Evolutionary conservation across 1,140 invertebrate species (phyloP), one percentile per base, ranked within the genome.

Genomic region (Branchinecta lynchi): DNA sequence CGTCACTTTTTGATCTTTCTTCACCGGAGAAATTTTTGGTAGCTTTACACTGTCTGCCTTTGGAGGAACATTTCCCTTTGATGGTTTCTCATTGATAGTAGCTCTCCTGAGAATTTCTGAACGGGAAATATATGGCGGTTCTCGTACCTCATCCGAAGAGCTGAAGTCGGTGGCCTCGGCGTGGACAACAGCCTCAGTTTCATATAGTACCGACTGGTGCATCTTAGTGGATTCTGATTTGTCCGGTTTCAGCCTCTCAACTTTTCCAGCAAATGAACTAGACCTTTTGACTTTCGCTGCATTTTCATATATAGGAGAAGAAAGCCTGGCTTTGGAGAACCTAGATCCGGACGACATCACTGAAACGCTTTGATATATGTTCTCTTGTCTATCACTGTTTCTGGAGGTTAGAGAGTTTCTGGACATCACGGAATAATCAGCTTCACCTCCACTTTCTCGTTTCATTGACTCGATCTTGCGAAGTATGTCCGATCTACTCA

Each of bases 401-500:
- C 32, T 32, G 32, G 32, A 32, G 1, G 32, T 32, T 32, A 32
- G 2, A 5, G 32, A 32, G 17, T 60, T 20, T 20, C 51, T 60
- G 12, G 51, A 60, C 12, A 60, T 20, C 12, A 60, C 51, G 12
- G 51, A 60, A 60, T 60, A 60, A 60, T 60, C 51, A 60, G 51
- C 12, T 20, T 60, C 51, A 60, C 51, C 51, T 15, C 51, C 51
- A 60, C 51, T 12, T 17, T 66, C 69, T 65, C 20, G 51, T 66
- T 71, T 71, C 8, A 71, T 51, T 8, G 46, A 44, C n/a, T 68
- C 45, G 69, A 75, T 74, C 21, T 71, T 68, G 7, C 70, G 17
- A 43, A 75, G 71, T 65, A 75, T 75, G 8, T 75, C 73, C 7
- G 69, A 45, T 17, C 73, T 72, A 45, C 68, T 73, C 70, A 73